A percentile compares a stretch with the other conserved stretches of the same genome.
Conservation (phyloP, 2,113 vertebrate genomes). For the Rissa tridactyla region DNA sequence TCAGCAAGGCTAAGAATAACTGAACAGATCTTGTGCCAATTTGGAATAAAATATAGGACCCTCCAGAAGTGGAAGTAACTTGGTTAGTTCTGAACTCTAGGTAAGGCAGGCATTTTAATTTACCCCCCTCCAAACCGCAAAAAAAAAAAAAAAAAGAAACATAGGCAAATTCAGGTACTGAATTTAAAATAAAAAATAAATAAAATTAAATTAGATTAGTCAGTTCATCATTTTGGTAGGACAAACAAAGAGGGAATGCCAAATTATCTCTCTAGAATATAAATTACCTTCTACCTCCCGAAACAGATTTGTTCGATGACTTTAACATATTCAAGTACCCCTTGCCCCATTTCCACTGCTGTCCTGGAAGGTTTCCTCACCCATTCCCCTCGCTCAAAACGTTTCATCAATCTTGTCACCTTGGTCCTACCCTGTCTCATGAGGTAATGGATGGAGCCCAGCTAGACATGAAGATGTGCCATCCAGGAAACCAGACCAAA, state of each 20-base stretch:
- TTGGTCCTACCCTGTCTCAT: constrained; percentile 31
- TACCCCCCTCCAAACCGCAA: neutral
- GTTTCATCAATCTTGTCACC: constrained; percentile 40
- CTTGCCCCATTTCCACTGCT: neutral
- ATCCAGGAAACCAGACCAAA: constrained; percentile 67
- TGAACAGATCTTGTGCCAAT: constrained; percentile 63
- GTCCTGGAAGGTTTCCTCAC: neutral
- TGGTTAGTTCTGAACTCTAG: constrained; percentile 47
- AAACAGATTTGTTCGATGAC: neutral
- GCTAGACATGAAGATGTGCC: constrained; percentile 56
- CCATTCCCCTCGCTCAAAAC: neutral
- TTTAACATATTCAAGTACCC: neutral
- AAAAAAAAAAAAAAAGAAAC: neutral
- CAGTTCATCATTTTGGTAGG: neutral
- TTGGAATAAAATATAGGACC: constrained; percentile 61
- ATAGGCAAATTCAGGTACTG: neutral
- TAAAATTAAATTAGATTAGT: constrained; percentile 3
- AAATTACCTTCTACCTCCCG: neutral
- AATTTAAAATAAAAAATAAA: constrained; percentile 46
- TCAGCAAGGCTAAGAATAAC: constrained; percentile 68
- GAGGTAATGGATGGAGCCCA: constrained; percentile 45
- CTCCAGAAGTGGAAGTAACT: constrained; percentile 63
- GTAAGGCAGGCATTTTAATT: constrained; percentile 39
- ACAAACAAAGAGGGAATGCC: constrained; percentile 25
- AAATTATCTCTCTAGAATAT: constrained; percentile 28